A percentile compares a stretch with the other conserved stretches of the same genome.
These are phyloP conservation scores for Ceratina japonica DNA, from an alignment of 1,140 invertebrate genomes.

Conservation along the genomic window DNA sequence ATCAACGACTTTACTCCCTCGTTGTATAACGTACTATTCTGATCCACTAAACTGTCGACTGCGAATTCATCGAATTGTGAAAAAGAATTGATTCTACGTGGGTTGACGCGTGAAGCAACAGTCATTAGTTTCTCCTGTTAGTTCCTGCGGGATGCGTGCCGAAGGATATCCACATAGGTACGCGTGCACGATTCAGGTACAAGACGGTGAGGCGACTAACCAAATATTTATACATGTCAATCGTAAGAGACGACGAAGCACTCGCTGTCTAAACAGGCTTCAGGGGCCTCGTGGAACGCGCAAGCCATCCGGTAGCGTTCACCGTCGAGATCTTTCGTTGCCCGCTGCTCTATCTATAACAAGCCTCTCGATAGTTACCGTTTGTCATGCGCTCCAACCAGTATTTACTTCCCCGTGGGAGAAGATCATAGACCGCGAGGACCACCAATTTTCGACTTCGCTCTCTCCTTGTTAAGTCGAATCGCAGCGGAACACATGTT, in stretches of 20 bases:
- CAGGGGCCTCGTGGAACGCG: constrained; percentile 38
- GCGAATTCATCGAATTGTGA: background rate
- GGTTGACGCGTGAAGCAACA: constrained; percentile 47
- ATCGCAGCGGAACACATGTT: background rate
- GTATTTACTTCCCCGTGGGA: constrained; percentile 41
- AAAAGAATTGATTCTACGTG: constrained; percentile 8
- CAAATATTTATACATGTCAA: constrained; percentile 69
- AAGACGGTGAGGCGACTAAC: constrained; percentile 63
- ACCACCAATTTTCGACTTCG: background rate
- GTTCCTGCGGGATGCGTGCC: constrained; percentile 18
- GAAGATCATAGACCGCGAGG: constrained; percentile 18
- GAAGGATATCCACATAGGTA: constrained; percentile 41
- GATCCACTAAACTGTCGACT: background rate
- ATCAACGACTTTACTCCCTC: too few species aligned
- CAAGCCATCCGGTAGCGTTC: constrained; percentile 55
- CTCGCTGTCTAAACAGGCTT: constrained; percentile 65
- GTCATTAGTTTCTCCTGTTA: constrained; percentile 52
- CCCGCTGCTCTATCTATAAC: constrained; percentile 59
- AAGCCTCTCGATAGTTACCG: constrained; percentile 60
- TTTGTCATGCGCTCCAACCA: constrained; percentile 52
- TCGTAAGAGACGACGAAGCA: constrained; percentile 62
- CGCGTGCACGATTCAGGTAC: constrained; percentile 39
- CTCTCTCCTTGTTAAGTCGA: background rate
- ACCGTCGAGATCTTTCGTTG: constrained; percentile 55
- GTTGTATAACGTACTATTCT: too few species aligned